A percentile compares a stretch with the other conserved stretches of the same genome.
These are phyloP conservation scores for Lutjanus argentimaculatus DNA, from an alignment of 2,797 vertebrate species.

Conservation along the genomic window DNA sequence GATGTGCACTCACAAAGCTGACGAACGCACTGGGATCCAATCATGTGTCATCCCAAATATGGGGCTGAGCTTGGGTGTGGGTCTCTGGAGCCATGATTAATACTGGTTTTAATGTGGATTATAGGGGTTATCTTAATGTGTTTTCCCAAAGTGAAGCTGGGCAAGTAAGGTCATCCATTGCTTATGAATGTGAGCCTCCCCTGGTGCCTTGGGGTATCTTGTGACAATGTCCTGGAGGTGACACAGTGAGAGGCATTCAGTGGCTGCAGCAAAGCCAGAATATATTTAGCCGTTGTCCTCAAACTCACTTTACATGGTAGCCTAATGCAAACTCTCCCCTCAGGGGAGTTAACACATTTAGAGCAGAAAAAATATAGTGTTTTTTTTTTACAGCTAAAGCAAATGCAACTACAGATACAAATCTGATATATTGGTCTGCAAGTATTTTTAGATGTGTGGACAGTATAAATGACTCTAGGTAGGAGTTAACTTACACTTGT, in stretches of 20 bases:
- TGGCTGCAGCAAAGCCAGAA: slow-evolving; percentile 51
- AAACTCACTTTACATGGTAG: slow-evolving; percentile 79
- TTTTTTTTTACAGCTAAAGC: slow-evolving; percentile 17
- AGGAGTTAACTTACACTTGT: neutral
- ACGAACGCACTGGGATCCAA: slow-evolving; percentile 47
- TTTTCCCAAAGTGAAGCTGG: slow-evolving; percentile 40
- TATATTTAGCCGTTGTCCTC: slow-evolving; percentile 86
- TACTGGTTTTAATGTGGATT: slow-evolving; percentile 48
- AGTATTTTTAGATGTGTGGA: neutral
- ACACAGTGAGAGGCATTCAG: slow-evolving; percentile 63
- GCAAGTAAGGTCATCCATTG: slow-evolving; percentile 49
- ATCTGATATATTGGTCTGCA: neutral
- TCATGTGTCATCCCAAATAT: slow-evolving; percentile 45
- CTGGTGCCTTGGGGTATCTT: slow-evolving; percentile 64
- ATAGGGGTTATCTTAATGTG: neutral
- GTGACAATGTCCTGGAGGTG: slow-evolving; percentile 71
- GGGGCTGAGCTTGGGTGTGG: slow-evolving; percentile 11
- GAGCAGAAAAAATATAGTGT: slow-evolving; percentile 4
- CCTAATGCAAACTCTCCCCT: slow-evolving; percentile 39
- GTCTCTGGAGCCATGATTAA: slow-evolving; percentile 17
- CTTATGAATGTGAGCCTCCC: slow-evolving; percentile 45
- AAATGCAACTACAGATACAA: neutral
- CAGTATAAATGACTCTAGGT: neutral
- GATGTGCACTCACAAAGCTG: slow-evolving; percentile 38
- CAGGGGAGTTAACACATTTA: slow-evolving; percentile 20